Conservation (phyloP, 1,140 invertebrate species). For the Brachionus manjavacas region DNA sequence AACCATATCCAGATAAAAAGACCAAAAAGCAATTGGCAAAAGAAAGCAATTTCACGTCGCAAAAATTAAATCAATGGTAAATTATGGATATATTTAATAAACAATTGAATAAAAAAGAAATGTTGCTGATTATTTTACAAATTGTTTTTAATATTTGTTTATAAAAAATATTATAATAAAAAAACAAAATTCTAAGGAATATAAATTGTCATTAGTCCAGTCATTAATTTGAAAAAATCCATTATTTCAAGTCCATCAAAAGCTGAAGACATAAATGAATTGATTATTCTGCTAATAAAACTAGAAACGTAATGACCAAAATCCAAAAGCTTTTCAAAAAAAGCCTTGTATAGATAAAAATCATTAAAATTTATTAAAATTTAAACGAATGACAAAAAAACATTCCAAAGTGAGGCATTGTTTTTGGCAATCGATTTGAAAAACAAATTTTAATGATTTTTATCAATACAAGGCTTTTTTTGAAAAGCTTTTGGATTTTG, state of each 20-base stretch:
- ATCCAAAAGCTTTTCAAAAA: not conserved
- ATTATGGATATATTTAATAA: too few relatives aligned
- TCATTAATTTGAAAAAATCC: not conserved
- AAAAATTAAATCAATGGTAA: too few relatives aligned
- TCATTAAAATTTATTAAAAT: too few relatives aligned
- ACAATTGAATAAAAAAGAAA: too few relatives aligned
- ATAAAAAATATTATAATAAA: too few relatives aligned
- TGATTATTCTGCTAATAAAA: not conserved
- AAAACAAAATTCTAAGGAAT: too few relatives aligned
- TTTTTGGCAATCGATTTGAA: not conserved
- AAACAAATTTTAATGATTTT: not conserved
- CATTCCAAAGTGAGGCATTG: not conserved
- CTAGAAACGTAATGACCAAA: not conserved
- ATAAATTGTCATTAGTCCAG: too few relatives aligned
- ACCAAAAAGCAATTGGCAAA: too few relatives aligned
- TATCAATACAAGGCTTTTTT: not conserved
- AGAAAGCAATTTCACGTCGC: too few relatives aligned
- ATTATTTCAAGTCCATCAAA: not conserved
- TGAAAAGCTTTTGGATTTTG: not conserved
- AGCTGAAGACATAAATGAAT: not conserved
- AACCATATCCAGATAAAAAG: too few relatives aligned
- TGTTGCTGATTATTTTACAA: too few relatives aligned
- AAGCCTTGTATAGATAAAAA: not conserved
- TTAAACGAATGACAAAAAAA: not conserved
- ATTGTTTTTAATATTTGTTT: too few relatives aligned